phyloP scores from a whole-genome alignment of 2,888 invertebrate genomes.

The Syritta pipiens region DNA sequence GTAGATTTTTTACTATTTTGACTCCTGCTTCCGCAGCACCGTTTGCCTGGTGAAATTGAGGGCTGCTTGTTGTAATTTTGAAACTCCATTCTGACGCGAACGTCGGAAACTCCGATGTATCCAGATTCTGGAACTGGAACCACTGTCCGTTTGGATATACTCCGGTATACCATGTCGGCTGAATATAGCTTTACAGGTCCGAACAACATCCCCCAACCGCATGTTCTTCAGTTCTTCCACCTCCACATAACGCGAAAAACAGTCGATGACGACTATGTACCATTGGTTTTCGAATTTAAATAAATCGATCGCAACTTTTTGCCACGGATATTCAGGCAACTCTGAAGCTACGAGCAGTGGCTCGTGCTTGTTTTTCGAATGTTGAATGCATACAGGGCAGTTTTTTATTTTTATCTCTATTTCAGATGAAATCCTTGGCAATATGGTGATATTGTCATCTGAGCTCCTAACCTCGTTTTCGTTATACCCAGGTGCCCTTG shows the following conservation, averaged over 20 bases:
- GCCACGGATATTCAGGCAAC: too few species aligned
- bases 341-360: neutral
- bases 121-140: constrained; percentile 3
- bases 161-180: neutral
- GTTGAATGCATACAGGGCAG: neutral
- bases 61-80: neutral
- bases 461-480: neutral
- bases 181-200: neutral
- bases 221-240: neutral
- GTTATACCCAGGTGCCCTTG: too few species aligned
- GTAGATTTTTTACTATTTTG: neutral
- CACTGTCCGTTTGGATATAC: neutral
- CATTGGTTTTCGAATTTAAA: constrained; percentile 1
- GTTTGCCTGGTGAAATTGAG: constrained; percentile 12
- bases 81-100: constrained; percentile 7
- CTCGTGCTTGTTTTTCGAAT: too few species aligned
- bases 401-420: neutral
- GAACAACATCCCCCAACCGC: neutral
- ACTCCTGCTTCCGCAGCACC: constrained; percentile 11
- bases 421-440: neutral
- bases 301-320: constrained; percentile 14
- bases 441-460: neutral
- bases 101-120: neutral
- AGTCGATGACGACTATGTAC: constrained; percentile 2
- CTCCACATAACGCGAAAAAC: too few species aligned